Percentiles rank a stretch among this genome's conserved stretches.
Conservation (phyloP, 2,888 invertebrate genomes). For the Cordilura impudica region DNA sequence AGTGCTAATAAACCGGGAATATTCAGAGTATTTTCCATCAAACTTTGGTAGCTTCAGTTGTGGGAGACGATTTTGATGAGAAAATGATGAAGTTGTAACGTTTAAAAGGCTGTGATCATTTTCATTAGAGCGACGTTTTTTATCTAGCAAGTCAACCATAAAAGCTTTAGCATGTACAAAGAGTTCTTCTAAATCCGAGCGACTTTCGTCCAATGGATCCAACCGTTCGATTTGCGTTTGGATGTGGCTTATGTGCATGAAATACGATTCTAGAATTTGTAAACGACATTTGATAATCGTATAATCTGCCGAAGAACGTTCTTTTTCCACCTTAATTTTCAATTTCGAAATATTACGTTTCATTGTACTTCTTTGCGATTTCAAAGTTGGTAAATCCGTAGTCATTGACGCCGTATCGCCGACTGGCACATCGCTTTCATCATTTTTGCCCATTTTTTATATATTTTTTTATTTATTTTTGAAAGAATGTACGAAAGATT, state of each 20-base stretch:
- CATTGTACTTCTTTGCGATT: neutral
- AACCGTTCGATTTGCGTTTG: no score
- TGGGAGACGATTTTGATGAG: slow-evolving; percentile 6
- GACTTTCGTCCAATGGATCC: neutral
- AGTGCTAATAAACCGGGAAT: neutral
- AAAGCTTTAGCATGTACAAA: neutral
- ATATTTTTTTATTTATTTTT: no score
- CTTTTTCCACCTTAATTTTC: slow-evolving; percentile 6
- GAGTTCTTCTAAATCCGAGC: neutral
- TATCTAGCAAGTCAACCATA: slow-evolving; percentile 9
- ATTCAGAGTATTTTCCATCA: no score
- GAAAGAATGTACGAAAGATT: no score
- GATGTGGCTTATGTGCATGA: neutral
- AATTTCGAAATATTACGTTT: neutral
- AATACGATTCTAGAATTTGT: slow-evolving; percentile 10
- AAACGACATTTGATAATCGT: neutral
- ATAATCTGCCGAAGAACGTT: neutral
- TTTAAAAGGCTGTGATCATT: slow-evolving; percentile 16
- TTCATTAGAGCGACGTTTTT: neutral
- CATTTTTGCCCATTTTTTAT: no score
- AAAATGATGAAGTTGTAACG: neutral
- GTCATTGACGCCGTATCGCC: no score
- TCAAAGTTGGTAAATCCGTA: neutral
- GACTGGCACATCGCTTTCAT: no score
- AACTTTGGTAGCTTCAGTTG: no score